These are phyloP conservation scores for Zeus faber DNA, from an alignment of 2,113 vertebrate genomes.

Conservation along the genomic window DNA sequence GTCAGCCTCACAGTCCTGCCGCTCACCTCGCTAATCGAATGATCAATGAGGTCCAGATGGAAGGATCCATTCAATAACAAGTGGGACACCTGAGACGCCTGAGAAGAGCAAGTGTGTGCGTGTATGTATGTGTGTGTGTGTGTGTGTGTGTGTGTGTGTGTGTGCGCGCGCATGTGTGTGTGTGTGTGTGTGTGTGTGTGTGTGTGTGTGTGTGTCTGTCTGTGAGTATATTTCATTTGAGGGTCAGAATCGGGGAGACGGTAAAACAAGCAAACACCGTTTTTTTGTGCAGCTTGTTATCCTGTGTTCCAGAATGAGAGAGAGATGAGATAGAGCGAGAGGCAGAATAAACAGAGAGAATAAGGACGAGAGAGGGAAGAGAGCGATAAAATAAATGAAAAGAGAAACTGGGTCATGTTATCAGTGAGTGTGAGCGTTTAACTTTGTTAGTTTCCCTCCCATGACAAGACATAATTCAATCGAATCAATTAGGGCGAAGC, in stretches of 20 bases:
- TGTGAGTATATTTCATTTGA: neutral
- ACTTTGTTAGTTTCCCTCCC: conserved; percentile 55
- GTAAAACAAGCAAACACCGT: too few species aligned
- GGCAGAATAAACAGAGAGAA: neutral
- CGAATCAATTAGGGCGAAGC: conserved; percentile 55
- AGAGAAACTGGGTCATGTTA: conserved; percentile 31
- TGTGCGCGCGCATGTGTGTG: neutral
- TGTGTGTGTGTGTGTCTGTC: neutral
- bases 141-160: conserved; percentile 10
- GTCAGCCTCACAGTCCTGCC: conserved; percentile 13
- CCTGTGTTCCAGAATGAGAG: neutral
- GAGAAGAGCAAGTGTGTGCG: conserved; percentile 17
- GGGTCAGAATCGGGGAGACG: too few species aligned
- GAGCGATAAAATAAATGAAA: too few species aligned
- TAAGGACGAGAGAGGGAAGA: neutral
- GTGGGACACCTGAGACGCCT: conserved; percentile 17
- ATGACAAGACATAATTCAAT: conserved; percentile 47
- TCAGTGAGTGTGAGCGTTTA: conserved; percentile 32
- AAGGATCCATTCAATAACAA: conserved; percentile 21
- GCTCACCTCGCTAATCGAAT: conserved; percentile 31
- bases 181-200: neutral
- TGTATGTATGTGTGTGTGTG: conserved; percentile 5
- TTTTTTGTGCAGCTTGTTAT: too few species aligned
- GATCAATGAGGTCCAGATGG: conserved; percentile 46
- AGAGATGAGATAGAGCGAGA: neutral